Percentiles rank a stretch among this genome's conserved stretches.
Conservation (phyloP, 2,888 invertebrate species). For the Diarsia brunnea region DNA sequence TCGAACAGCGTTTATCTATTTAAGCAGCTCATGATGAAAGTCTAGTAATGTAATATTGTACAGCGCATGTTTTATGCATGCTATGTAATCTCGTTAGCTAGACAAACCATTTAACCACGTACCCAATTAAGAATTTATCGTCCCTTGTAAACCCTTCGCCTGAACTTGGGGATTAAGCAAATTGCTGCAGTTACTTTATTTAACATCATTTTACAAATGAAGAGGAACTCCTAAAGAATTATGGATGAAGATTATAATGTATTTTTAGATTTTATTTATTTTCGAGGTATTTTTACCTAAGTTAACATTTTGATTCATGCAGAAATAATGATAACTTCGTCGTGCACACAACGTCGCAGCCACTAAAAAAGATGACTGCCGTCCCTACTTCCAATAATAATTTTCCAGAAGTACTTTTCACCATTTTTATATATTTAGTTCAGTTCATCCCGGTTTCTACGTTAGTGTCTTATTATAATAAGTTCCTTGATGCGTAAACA, state of each 20-base stretch:
- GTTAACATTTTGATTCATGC: conserved; percentile 4
- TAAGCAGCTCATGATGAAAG: conserved; percentile 15
- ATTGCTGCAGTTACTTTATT: conserved; percentile 35
- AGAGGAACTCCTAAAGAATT: background rate
- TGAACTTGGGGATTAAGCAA: conserved; percentile 24
- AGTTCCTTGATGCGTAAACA: conserved; percentile 71
- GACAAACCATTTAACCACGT: conserved; percentile 42
- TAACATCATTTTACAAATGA: conserved; percentile 23
- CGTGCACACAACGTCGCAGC: background rate
- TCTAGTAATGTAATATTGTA: conserved; percentile 54
- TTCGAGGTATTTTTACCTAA: background rate
- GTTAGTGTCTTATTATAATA: conserved; percentile 38
- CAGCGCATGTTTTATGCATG: conserved; percentile 55
- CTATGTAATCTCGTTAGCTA: conserved; percentile 58
- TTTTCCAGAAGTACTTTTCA: background rate
- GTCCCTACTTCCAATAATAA: background rate
- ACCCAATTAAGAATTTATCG: conserved; percentile 57
- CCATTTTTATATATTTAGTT: conserved; percentile 39
- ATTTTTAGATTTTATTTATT: conserved; percentile 23
- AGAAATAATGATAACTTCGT: background rate
- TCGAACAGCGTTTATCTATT: conserved; percentile 15
- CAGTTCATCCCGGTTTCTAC: background rate
- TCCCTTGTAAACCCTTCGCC: conserved; percentile 37
- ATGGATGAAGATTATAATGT: background rate
- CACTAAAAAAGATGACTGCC: background rate